Evolutionary conservation across 1,140 invertebrate species (phyloP).

Genomic region (Reticulitermes speratus): DNA sequence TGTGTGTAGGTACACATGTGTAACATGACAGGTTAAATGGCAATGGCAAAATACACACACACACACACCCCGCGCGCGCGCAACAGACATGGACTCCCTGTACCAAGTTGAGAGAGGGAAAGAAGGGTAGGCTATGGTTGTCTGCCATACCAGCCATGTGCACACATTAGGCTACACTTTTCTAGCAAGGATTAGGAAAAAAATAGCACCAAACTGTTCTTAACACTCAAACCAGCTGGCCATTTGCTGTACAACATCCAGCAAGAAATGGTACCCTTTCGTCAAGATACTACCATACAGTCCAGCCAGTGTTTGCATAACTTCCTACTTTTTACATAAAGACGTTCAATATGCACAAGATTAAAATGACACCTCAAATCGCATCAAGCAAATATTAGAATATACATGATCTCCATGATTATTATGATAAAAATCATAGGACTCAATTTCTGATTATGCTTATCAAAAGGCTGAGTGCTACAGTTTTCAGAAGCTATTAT

Average conservation of each 20-base stretch:
- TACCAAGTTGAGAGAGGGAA: background rate
- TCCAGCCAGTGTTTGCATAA: background rate
- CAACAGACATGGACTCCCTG: background rate
- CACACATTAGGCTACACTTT: slow-evolving; percentile 21
- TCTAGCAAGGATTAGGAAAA: slow-evolving; percentile 20
- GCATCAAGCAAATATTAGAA: slow-evolving; percentile 27
- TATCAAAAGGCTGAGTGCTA: slow-evolving; percentile 25
- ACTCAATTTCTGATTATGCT: slow-evolving; percentile 20
- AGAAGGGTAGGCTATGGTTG: background rate
- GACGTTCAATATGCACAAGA: background rate
- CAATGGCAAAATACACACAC: background rate
- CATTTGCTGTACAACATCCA: background rate
- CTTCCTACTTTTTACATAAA: background rate
- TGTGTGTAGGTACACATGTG: background rate
- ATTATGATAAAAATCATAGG: slow-evolving; percentile 24
- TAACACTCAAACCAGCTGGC: background rate
- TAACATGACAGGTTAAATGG: slow-evolving; percentile 23
- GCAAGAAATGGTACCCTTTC: background rate
- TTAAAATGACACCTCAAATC: slow-evolving; percentile 17
- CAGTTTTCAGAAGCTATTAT: slow-evolving; percentile 25
- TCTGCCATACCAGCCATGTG: background rate
- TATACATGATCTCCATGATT: slow-evolving; percentile 22
- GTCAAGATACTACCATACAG: slow-evolving; percentile 1
- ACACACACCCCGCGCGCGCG: background rate
- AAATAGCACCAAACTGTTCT: slow-evolving; percentile 27